Conservation (phyloP, 35 echinoderm and acorn worm species). For the Strongylocentrotus purpuratus region DNA sequence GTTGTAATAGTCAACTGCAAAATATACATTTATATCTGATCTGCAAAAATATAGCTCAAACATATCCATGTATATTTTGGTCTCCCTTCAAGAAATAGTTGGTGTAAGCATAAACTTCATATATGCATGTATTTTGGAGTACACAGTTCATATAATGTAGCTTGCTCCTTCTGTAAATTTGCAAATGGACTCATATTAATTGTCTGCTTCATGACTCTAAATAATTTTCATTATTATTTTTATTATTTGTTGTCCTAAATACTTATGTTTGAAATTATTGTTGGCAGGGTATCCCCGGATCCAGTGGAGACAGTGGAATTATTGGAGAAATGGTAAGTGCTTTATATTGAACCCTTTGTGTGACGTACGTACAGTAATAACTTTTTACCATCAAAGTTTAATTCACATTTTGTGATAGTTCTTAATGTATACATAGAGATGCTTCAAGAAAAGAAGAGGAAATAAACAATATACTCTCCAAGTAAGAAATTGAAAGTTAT, state of each 20-base stretch:
- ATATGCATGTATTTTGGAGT: not conserved
- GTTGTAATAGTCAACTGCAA: not conserved
- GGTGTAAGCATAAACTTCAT: not conserved
- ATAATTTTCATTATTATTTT: not conserved
- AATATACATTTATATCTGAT: not conserved
- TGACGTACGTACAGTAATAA: too few relatives aligned
- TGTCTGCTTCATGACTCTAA: not conserved
- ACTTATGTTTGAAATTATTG: not conserved
- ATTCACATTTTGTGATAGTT: not conserved
- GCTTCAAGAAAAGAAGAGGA: too few relatives aligned
- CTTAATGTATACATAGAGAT: not conserved
- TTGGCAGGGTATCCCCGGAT: conserved; percentile 35
- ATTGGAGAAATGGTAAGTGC: conserved; percentile 14
- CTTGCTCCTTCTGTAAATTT: not conserved
- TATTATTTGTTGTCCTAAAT: not conserved
- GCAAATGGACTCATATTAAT: not conserved
- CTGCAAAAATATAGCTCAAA: not conserved
- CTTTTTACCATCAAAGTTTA: too few relatives aligned
- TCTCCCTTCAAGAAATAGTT: not conserved
- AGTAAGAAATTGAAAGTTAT: too few relatives aligned
- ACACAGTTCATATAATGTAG: not conserved
- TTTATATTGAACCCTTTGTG: not conserved
- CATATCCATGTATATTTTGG: not conserved
- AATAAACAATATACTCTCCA: too few relatives aligned
- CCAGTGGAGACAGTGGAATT: conserved; percentile 31